A percentile compares a stretch with the other conserved stretches of the same genome.
phyloP scores from a whole-genome alignment of 1,140 invertebrate genomes.

The Dryas iulia region DNA sequence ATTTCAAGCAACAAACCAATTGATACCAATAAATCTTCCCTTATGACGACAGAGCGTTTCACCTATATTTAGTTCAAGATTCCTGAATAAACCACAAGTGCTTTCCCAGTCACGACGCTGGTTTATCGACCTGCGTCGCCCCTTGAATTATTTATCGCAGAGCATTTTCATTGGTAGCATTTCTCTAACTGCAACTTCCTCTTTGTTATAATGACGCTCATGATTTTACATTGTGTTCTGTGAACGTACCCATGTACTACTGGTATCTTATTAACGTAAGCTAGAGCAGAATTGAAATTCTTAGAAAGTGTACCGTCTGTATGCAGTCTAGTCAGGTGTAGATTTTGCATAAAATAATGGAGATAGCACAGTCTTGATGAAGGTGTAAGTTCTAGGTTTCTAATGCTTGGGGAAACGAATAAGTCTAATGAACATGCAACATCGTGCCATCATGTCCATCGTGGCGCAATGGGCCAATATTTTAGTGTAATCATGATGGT shows the following conservation, averaged over 20 bases:
- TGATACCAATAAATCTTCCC: not conserved
- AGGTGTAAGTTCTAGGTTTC: no score
- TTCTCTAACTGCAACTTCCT: conserved; percentile 21
- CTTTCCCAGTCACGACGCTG: conserved; percentile 41
- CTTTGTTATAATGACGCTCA: conserved; percentile 15
- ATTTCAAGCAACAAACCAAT: not conserved
- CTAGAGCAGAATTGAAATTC: not conserved
- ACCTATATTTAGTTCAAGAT: conserved; percentile 26
- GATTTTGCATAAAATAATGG: no score
- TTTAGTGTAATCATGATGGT: no score
- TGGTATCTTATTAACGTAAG: not conserved
- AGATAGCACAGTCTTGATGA: no score
- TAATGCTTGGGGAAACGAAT: no score
- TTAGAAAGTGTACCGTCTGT: not conserved
- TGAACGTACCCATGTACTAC: not conserved
- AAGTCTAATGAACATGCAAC: no score
- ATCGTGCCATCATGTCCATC: no score
- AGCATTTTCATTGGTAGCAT: conserved; percentile 32
- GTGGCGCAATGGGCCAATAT: no score
- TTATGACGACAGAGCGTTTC: conserved; percentile 7
- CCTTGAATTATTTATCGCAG: conserved; percentile 56
- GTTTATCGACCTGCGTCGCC: conserved; percentile 49
- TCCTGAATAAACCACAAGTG: conserved; percentile 47
- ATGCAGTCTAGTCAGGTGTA: not conserved
- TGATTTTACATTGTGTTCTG: conserved; percentile 9